Evolutionary conservation across 1,140 invertebrate genomes (phyloP).

Genomic region (Phortica variegata): DNA sequence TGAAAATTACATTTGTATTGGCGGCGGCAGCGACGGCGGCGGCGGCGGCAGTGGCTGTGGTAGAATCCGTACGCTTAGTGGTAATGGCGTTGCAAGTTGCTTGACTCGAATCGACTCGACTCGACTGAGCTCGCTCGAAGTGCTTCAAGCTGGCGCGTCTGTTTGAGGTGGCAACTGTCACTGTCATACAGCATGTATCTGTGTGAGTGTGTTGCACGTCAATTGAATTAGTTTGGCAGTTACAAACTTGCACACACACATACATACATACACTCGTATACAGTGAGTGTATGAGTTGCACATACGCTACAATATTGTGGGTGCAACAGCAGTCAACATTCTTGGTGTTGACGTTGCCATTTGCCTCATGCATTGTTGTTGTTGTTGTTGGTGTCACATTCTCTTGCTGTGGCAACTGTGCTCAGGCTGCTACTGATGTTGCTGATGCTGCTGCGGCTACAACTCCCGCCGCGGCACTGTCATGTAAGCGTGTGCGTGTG

Average conservation of each 20-base stretch:
- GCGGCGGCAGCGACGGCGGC: too few species aligned
- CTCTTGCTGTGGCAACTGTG: constrained; percentile 17
- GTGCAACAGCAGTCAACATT: background rate
- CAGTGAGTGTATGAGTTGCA: too few species aligned
- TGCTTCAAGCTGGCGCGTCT: constrained; percentile 1
- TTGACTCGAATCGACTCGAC: constrained; percentile 22
- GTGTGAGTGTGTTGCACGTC: constrained; percentile 27
- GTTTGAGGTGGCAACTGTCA: background rate
- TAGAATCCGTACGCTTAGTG: too few species aligned
- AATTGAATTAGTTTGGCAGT: constrained; percentile 53
- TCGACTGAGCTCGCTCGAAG: constrained; percentile 6
- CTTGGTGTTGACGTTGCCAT: too few species aligned
- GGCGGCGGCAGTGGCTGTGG: too few species aligned
- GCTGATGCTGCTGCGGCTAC: too few species aligned
- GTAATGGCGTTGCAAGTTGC: constrained; percentile 36
- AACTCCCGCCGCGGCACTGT: too few species aligned
- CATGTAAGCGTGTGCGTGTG: constrained; percentile 4
- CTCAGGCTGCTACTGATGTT: too few species aligned
- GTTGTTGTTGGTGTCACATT: too few species aligned
- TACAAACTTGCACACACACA: constrained; percentile 16
- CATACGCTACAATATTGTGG: constrained; percentile 10
- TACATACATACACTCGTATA: background rate
- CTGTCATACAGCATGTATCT: constrained; percentile 21
- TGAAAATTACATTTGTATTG: constrained; percentile 54
- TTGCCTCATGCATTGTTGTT: too few species aligned